Evolutionary conservation across 1,140 invertebrate species (phyloP).

Genomic region (Drosophila kanapiae): DNA sequence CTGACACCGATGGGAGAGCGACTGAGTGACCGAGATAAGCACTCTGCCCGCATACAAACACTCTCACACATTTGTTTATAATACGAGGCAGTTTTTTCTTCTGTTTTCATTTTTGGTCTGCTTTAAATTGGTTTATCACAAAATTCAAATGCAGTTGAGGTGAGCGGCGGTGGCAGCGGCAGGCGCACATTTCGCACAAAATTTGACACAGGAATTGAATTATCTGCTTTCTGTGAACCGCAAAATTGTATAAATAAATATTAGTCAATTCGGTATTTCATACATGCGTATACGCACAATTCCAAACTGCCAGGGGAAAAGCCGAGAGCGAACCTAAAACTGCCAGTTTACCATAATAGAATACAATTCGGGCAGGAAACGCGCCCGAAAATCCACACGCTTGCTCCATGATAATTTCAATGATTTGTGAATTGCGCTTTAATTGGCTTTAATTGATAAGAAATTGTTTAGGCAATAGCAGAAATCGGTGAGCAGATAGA

Average conservation of each 20-base stretch:
- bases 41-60: neutral
- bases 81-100: conserved; percentile 19
- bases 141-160: conserved; percentile 50
- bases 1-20: conserved; percentile 5
- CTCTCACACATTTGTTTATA: neutral
- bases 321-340: conserved; percentile 10
- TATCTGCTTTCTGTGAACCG: conserved; percentile 65
- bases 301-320: conserved; percentile 17
- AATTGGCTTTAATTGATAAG: conserved; percentile 39
- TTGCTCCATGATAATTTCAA: conserved; percentile 15
- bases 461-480: neutral
- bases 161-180: neutral
- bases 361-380: conserved; percentile 28
- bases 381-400: conserved; percentile 13
- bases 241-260: conserved; percentile 79
- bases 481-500: neutral
- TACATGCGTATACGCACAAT: conserved; percentile 63
- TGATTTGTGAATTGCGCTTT: conserved; percentile 42
- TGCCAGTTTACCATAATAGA: conserved; percentile 19
- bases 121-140: conserved; percentile 57
- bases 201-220: conserved; percentile 72
- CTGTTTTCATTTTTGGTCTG: conserved; percentile 26
- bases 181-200: conserved; percentile 46
- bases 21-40: conserved; percentile 21
- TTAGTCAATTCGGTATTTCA: conserved; percentile 69